Evolutionary conservation across 2,113 vertebrate genomes (phyloP), one percentile per base, ranked within the genome.

Genomic region (Cavia porcellus): DNA sequence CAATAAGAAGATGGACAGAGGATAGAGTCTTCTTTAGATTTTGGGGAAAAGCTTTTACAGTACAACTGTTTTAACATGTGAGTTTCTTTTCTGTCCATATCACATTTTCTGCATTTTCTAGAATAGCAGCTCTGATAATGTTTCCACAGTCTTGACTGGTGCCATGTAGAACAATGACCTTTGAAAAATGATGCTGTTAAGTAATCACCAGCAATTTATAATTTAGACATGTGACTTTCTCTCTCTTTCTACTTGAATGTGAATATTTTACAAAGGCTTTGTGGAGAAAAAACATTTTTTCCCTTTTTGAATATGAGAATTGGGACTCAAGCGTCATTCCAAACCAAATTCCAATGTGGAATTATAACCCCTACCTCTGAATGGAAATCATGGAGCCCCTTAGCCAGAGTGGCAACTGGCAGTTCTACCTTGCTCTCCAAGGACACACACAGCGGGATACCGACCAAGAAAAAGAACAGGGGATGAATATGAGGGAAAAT

Each of bases 341-440:
- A 98, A 98, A 97, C 96, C 95, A 98, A 97, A 97, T 98, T 98
- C 96, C 55, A 96, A n/a, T 92, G 94, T 90, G 89, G 90, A 98
- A 96, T 95, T 95, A 83, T 86, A 96, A 97, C 88, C 94, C 96
- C 96, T 92, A 82, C 95, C 70, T 98, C 96, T 85, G 94, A 86
- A 66, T 96, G 96, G 96, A 98, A 98, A 97, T 90, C 89, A 13
- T 52, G 68, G 85, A 94, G 61, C 82, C 92, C 96, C 93, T 96
- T 55, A 95, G 95, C 96, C 97, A 97, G 85, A 95, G 79, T 97
- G 97, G 97, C 97, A 97, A 68, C 95, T 97, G 97, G 97, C 97
- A 97, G 88, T 42, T 89, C 75, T 84, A 52, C 87, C 66, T 57
- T 55, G 45, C 42, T 96, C 93, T 96, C 94, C 89, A 92, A 97